Evolutionary conservation across 2,888 invertebrate genomes (phyloP).

Genomic region (Platycheirus rosarum): DNA sequence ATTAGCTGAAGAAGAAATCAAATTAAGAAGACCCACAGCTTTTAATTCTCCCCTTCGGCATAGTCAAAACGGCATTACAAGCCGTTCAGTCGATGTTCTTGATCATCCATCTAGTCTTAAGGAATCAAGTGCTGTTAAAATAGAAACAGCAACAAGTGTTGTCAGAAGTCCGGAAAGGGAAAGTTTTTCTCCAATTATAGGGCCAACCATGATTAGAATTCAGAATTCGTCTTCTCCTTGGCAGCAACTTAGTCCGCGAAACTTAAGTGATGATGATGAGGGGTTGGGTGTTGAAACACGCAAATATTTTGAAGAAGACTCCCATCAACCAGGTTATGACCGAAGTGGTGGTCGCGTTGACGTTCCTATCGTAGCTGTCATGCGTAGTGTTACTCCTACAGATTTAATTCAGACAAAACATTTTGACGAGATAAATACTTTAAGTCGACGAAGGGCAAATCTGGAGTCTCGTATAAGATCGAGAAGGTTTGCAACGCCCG

Average conservation of each 20-base stretch:
- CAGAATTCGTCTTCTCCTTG: conserved; percentile 81
- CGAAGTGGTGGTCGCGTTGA: conserved; percentile 81
- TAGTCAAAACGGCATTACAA: conserved; percentile 55
- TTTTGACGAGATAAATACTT: conserved; percentile 84
- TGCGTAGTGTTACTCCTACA: conserved; percentile 84
- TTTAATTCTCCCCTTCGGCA: conserved; percentile 28
- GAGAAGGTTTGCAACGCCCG: conserved; percentile 82
- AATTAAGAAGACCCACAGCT: conserved; percentile 20
- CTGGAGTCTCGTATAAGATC: conserved; percentile 90
- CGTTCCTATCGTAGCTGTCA: conserved; percentile 86
- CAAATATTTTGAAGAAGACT: conserved; percentile 83
- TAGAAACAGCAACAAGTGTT: conserved; percentile 61
- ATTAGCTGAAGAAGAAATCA: conserved; percentile 83
- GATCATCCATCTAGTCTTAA: conserved; percentile 77
- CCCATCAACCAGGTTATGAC: conserved; percentile 69
- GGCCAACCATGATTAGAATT: conserved; percentile 77
- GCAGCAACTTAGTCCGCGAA: conserved; percentile 81
- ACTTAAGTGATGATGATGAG: conserved; percentile 89
- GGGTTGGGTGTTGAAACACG: conserved; percentile 88
- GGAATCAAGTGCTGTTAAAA: conserved; percentile 64
- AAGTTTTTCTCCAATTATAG: conserved; percentile 70
- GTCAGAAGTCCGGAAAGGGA: conserved; percentile 72
- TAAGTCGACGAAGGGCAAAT: conserved; percentile 89
- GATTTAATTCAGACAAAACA: conserved; percentile 78
- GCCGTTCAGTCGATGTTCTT: conserved; percentile 75